A percentile compares a stretch with the other conserved stretches of the same genome.
Evolutionary conservation across 2,797 vertebrate species (phyloP).

Genomic region (Leptoclinus maculatus): DNA sequence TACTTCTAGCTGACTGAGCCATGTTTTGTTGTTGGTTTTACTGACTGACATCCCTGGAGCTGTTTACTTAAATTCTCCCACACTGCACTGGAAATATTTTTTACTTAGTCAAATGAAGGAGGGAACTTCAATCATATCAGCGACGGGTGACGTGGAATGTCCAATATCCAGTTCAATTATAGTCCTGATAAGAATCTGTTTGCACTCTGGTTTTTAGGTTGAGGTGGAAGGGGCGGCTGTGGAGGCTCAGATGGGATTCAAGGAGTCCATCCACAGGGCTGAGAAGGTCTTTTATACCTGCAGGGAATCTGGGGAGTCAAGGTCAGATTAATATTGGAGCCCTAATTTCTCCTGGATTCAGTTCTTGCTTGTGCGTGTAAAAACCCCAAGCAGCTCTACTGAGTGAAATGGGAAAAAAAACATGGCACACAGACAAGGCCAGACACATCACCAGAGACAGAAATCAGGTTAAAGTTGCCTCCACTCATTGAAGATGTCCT

Average conservation of each 20-base stretch:
- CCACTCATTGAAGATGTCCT: not conserved
- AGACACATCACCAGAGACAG: not conserved
- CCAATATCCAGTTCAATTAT: slow-evolving; percentile 1
- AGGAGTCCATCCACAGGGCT: not conserved
- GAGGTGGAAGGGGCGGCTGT: not conserved
- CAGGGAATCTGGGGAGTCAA: slow-evolving; percentile 8
- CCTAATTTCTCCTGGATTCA: slow-evolving; percentile 26
- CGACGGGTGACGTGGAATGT: not conserved
- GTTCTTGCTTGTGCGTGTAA: slow-evolving; percentile 2
- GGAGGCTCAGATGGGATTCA: slow-evolving; percentile 13
- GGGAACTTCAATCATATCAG: not conserved
- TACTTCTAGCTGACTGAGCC: not conserved
- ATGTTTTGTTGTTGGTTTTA: slow-evolving; percentile 2
- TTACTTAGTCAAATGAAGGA: slow-evolving; percentile 18
- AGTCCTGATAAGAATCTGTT: slow-evolving; percentile 18
- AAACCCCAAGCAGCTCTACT: slow-evolving; percentile 4
- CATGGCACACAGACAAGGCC: slow-evolving; percentile 5
- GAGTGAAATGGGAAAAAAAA: not conserved
- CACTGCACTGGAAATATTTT: not conserved
- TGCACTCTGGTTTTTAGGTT: slow-evolving; percentile 17
- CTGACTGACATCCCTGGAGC: slow-evolving; percentile 13
- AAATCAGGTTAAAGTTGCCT: not conserved
- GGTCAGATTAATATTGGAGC: slow-evolving; percentile 30
- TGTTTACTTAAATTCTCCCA: slow-evolving; percentile 8
- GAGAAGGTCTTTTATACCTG: slow-evolving; percentile 21